Percentiles rank a stretch among this genome's conserved stretches.
These are phyloP conservation scores for Ariolimax columbianus DNA, from an alignment of 2,888 invertebrate species.

Conservation along the genomic window DNA sequence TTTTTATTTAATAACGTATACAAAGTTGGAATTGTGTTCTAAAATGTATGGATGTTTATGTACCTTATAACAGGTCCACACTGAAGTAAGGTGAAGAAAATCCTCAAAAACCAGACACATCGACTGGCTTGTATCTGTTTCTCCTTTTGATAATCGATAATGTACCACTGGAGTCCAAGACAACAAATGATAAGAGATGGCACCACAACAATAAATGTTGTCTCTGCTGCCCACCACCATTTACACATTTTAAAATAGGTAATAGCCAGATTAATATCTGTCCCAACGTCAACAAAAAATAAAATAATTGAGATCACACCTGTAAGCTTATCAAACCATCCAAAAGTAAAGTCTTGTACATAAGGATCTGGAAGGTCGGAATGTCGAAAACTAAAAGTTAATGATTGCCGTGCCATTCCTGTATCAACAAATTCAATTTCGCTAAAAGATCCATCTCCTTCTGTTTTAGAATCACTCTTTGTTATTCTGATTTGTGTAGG, in stretches of 20 bases:
- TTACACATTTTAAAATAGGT: constrained; percentile 61
- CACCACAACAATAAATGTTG: constrained; percentile 62
- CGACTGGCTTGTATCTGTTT: constrained; percentile 54
- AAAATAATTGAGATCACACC: constrained; percentile 63
- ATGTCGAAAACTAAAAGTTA: neutral
- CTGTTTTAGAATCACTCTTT: neutral
- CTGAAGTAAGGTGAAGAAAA: constrained; percentile 66
- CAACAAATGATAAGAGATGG: constrained; percentile 66
- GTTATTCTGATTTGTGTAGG: neutral
- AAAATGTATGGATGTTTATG: too few relatives aligned
- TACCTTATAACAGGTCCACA: constrained; percentile 65
- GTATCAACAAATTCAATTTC: constrained; percentile 32
- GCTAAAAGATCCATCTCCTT: neutral
- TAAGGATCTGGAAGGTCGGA: neutral
- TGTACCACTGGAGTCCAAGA: constrained; percentile 68
- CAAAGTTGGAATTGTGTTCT: too few relatives aligned
- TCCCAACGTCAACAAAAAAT: constrained; percentile 67
- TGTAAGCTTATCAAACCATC: constrained; percentile 61
- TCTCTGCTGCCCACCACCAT: constrained; percentile 60
- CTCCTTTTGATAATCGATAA: constrained; percentile 66
- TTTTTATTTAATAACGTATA: too few relatives aligned
- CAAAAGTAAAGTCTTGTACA: constrained; percentile 54
- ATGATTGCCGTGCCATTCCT: constrained; percentile 1
- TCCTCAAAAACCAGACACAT: constrained; percentile 63
- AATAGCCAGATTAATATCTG: constrained; percentile 64